Evolutionary conservation across 2,113 vertebrate genomes (phyloP).

Genomic region (Antechinus flavipes): DNA sequence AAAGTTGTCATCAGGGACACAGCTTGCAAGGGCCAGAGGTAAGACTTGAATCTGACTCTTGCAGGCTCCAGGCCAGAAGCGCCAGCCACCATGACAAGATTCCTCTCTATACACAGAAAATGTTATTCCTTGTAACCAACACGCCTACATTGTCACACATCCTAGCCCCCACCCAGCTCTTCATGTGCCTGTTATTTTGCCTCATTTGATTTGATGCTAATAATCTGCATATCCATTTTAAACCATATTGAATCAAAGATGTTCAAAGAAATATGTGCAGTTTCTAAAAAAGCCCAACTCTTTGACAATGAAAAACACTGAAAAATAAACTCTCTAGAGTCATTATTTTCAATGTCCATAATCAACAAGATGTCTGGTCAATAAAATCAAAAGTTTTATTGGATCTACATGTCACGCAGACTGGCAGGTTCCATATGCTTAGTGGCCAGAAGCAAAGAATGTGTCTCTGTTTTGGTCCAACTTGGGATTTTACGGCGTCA

Average conservation of each 20-base stretch:
- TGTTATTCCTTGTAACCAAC: neutral
- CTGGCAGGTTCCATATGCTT: neutral
- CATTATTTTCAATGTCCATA: neutral
- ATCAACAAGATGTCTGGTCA: slow-evolving; percentile 2
- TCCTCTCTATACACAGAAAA: neutral
- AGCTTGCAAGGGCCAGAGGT: neutral
- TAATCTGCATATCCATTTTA: neutral
- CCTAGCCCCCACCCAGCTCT: neutral
- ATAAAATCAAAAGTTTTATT: neutral
- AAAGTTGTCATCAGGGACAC: neutral
- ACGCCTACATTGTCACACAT: neutral
- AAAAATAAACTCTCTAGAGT: slow-evolving; percentile 10
- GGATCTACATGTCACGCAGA: neutral
- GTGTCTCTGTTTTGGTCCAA: neutral
- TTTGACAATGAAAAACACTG: slow-evolving; percentile 29
- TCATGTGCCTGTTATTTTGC: neutral
- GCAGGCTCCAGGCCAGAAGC: neutral
- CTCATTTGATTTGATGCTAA: neutral
- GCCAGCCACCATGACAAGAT: neutral
- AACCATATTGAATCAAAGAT: slow-evolving; percentile 22
- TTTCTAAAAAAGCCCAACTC: slow-evolving; percentile 14
- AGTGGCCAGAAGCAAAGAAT: slow-evolving; percentile 12
- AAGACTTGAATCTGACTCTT: neutral
- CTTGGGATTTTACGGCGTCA: neutral
- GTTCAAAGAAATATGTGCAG: slow-evolving; percentile 29